Conservation (phyloP, 2,797 vertebrate genomes). For the Microctenopoma lineatum region DNA sequence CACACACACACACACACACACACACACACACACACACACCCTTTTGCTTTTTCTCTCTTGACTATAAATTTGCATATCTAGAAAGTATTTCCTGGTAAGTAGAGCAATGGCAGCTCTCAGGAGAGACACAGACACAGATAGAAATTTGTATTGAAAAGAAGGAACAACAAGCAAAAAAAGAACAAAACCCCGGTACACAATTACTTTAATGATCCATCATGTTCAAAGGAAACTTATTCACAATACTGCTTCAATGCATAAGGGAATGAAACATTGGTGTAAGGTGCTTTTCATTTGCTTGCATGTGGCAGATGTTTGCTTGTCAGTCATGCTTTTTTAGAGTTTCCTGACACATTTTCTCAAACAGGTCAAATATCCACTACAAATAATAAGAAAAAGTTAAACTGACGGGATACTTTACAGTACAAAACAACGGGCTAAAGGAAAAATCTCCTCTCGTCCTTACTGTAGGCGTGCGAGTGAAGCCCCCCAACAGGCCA, state of each 20-base stretch:
- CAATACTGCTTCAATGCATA: conserved; percentile 77
- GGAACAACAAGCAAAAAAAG: conserved; percentile 82
- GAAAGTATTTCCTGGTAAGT: conserved; percentile 86
- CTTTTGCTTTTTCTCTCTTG: conserved; percentile 63
- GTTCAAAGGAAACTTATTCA: conserved; percentile 82
- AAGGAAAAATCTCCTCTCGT: conserved; percentile 39
- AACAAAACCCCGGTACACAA: conserved; percentile 83
- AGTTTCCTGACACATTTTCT: conserved; percentile 33
- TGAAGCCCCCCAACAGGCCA: conserved; percentile 22
- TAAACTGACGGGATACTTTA: conserved; percentile 11
- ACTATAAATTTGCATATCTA: conserved; percentile 80
- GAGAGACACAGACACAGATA: conserved; percentile 79
- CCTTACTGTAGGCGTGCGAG: conserved; percentile 17
- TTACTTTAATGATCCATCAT: conserved; percentile 85
- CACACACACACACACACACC: conserved; percentile 1
- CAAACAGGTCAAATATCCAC: conserved; percentile 38
- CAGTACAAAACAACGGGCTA: background rate
- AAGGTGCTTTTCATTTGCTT: conserved; percentile 72
- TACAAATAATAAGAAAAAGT: conserved; percentile 12
- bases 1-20: conserved; percentile 2
- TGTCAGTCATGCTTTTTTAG: conserved; percentile 37
- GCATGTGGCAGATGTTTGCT: conserved; percentile 70
- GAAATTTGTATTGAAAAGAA: conserved; percentile 79
- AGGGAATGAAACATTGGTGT: conserved; percentile 74
- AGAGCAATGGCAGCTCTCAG: conserved; percentile 81